These are phyloP conservation scores for Lepus townsendii DNA, from an alignment of 2,797 vertebrate genomes.

Conservation along the genomic window DNA sequence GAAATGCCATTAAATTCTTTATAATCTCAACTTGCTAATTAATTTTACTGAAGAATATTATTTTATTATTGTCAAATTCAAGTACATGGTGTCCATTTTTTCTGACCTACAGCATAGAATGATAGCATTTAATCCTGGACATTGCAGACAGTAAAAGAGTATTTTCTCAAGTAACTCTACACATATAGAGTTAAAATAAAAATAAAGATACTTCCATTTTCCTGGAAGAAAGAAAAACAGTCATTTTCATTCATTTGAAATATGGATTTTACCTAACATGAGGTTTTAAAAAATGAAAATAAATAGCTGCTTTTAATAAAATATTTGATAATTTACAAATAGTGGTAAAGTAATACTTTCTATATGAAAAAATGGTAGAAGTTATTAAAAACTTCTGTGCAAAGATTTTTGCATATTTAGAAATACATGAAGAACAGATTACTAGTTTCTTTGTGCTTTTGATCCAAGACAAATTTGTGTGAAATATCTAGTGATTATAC, in stretches of 20 bases:
- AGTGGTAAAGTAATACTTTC: not conserved
- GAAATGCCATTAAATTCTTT: constrained; percentile 56
- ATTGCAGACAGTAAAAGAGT: not conserved
- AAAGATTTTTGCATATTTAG: not conserved
- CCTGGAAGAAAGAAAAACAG: not conserved
- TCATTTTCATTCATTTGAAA: not conserved
- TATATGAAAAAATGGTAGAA: not conserved
- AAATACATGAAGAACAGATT: not conserved
- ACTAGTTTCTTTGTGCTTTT: not conserved
- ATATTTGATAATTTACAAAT: constrained; percentile 39
- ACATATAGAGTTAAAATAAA: not conserved
- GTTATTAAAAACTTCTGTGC: not conserved
- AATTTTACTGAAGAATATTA: constrained; percentile 50
- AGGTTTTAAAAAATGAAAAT: constrained; percentile 9
- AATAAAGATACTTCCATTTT: not conserved
- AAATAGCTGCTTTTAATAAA: not conserved
- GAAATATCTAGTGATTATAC: not conserved
- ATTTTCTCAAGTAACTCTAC: not conserved
- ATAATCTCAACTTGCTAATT: constrained; percentile 58
- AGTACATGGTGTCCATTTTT: not conserved
- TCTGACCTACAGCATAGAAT: not conserved
- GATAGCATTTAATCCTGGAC: not conserved
- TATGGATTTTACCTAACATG: not conserved
- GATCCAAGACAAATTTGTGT: not conserved
- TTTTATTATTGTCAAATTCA: not conserved